Percentiles rank a stretch among this genome's conserved stretches.
phyloP scores from a whole-genome alignment of 2,113 vertebrate genomes.

The Poecile atricapillus region DNA sequence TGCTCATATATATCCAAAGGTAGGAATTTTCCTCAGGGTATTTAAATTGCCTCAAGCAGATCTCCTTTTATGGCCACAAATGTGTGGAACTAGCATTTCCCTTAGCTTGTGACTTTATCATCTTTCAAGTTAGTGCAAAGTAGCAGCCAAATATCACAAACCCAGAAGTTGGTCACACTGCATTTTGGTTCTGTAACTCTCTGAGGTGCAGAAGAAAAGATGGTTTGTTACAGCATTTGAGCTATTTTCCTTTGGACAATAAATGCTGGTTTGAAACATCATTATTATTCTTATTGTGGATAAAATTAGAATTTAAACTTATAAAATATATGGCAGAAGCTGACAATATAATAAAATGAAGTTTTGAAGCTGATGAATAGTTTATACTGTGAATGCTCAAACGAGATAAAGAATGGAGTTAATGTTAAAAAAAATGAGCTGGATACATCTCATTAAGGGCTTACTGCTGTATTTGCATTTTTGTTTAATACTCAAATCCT shows the following conservation, averaged over 20 bases:
- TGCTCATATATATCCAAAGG: neutral
- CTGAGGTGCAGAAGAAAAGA: neutral
- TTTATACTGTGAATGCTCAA: constrained; percentile 16
- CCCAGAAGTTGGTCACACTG: neutral
- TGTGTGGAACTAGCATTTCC: neutral
- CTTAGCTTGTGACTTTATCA: neutral
- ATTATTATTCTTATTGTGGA: neutral
- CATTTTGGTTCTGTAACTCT: neutral
- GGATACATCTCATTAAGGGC: constrained; percentile 68
- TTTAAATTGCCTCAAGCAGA: neutral
- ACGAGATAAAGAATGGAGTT: constrained; percentile 46
- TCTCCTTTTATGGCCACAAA: neutral
- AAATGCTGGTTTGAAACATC: neutral
- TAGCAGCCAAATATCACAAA: neutral
- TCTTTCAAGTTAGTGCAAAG: neutral
- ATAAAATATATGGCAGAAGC: neutral
- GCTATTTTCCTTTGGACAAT: neutral
- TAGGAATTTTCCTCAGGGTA: neutral
- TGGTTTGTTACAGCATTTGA: neutral
- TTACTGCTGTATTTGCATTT: constrained; percentile 71
- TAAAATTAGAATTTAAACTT: constrained; percentile 35
- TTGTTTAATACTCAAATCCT: constrained; percentile 66
- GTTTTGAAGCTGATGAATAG: constrained; percentile 29
- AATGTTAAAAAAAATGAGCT: constrained; percentile 68
- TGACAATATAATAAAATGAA: constrained; percentile 50